A percentile compares a stretch with the other conserved stretches of the same genome.
Conservation (phyloP, 2,113 vertebrate species). For the Harpagus bidentatus region DNA sequence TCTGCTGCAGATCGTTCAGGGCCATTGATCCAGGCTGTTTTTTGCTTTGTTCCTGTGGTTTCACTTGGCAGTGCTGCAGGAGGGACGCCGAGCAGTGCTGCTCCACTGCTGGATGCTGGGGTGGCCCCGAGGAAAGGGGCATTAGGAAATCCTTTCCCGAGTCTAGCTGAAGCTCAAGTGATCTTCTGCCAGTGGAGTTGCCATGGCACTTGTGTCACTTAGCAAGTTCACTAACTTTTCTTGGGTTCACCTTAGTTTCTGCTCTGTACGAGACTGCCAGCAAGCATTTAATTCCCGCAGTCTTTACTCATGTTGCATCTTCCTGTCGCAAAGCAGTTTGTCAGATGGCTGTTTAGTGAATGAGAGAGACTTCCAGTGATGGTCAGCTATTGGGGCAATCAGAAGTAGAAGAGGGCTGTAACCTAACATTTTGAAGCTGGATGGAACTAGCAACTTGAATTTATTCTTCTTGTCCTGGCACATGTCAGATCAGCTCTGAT, state of each 20-base stretch:
- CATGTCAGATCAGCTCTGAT: background rate
- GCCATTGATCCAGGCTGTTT: background rate
- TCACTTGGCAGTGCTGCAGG: background rate
- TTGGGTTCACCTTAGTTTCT: background rate
- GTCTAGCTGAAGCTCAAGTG: background rate
- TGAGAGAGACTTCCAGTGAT: background rate
- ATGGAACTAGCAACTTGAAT: background rate
- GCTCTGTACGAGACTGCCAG: background rate
- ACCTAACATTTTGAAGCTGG: background rate
- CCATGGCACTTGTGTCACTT: rapidly evolving
- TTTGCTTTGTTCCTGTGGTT: background rate
- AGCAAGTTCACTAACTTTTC: background rate
- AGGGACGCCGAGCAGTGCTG: background rate
- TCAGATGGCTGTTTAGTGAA: background rate
- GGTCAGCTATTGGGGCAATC: rapidly evolving
- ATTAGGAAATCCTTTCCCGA: background rate
- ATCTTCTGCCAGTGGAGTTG: background rate
- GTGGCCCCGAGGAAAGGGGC: background rate
- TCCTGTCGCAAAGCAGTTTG: background rate
- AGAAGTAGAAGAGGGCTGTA: background rate
- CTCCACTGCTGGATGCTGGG: background rate
- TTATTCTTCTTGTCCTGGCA: background rate
- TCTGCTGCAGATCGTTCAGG: background rate
- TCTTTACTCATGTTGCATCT: background rate
- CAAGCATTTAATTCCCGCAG: background rate